phyloP scores from a whole-genome alignment of 2,888 invertebrate species.

The Oconnorella tubifera region DNA sequence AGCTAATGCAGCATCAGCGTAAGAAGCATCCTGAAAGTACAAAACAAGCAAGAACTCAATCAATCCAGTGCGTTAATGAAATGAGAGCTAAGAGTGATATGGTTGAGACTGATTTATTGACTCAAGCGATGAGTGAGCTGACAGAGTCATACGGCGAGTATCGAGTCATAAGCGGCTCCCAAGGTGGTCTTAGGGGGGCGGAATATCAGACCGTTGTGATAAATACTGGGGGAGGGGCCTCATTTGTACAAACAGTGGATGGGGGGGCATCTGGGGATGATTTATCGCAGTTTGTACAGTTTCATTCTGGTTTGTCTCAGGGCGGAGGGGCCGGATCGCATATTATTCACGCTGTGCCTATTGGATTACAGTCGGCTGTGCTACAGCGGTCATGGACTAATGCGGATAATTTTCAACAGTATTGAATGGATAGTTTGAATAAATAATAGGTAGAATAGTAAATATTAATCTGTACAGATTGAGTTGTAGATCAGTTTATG shows the following conservation, averaged over 20 bases:
- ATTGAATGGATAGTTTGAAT: not conserved
- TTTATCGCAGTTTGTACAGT: constrained; percentile 2
- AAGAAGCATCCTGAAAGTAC: constrained; percentile 58
- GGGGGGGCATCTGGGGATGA: not conserved
- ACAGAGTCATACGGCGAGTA: constrained; percentile 12
- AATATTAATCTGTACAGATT: too few relatives aligned
- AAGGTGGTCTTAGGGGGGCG: constrained; percentile 2
- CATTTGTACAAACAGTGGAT: not conserved
- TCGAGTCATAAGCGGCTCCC: constrained; percentile 1
- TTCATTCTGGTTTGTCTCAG: not conserved
- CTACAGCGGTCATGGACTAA: constrained; percentile 5
- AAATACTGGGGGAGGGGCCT: not conserved
- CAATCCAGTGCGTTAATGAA: too few relatives aligned
- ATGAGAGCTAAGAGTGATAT: constrained; percentile 5
- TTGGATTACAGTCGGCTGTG: constrained; percentile 1
- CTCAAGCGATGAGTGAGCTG: constrained; percentile 58
- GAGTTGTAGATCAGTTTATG: too few relatives aligned
- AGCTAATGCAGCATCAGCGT: constrained; percentile 60
- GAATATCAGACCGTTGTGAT: not conserved
- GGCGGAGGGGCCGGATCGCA: not conserved
- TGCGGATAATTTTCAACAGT: not conserved
- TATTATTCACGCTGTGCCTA: constrained; percentile 15
- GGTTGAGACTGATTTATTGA: constrained; percentile 52
- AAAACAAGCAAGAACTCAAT: constrained; percentile 32
- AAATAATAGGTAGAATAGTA: not conserved